Evolutionary conservation across 2,797 vertebrate genomes (phyloP), one percentile per base, ranked within the genome.

Genomic region (Eutrigla gurnardus): DNA sequence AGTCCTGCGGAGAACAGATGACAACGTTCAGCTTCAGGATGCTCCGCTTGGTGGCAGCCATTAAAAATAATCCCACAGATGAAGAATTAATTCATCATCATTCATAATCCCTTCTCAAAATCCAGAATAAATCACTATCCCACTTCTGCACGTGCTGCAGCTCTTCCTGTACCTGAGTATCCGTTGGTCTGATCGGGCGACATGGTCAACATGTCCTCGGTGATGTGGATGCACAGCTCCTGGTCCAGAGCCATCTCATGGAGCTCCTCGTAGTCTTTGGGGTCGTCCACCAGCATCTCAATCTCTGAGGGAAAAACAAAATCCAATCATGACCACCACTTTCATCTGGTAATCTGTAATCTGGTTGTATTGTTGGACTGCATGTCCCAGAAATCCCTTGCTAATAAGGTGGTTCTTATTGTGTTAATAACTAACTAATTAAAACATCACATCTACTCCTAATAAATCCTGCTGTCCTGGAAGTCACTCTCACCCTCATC

Each of bases 261-360:
- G 3, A 96, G 93, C 80, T 95, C 96, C 90, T 98, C 97, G 63
- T 99, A 96, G 88, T 98, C 97, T 92, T 96, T 96, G 43, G 98
- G 98, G 88, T 99, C 98, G 46, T 99, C 98, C 49, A 99, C 98
- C 90, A 99, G 86, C 98, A 99, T 99, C 93, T 99, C 98, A 1
- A 99, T 98, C 89, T 99, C 98, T 99, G 90, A 47, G 18, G 72
- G 64, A 14, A 6, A 43, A 5, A 39, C n/a, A 77, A 65, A 73
- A 5, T 17, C 46, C 17, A 47, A 47, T 25, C 10, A 43, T 43
- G 10, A 43, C 42, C 4, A 43, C 13, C 4, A 13, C 42, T 43
- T 43, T 13, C 42, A 12, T 12, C 13, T 4, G 11, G 13, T 12
- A 43, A 43, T 43, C 42, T 43, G 4, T 43, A 42, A 10, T 13